phyloP scores from a whole-genome alignment of 2,797 vertebrate genomes.

The Amblyraja radiata region DNA sequence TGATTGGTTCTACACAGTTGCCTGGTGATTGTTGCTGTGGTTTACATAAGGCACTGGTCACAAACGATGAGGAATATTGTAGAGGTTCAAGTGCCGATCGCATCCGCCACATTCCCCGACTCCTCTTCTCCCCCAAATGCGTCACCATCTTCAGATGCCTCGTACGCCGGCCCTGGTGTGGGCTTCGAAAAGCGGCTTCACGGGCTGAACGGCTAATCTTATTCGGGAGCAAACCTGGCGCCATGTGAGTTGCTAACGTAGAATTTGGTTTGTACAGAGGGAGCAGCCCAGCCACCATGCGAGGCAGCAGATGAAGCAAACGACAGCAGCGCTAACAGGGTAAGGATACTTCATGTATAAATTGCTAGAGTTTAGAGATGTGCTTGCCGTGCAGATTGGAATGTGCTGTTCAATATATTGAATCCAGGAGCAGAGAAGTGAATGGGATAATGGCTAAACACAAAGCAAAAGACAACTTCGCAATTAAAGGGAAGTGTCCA shows the following conservation, averaged over 20 bases:
- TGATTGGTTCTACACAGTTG: constrained; percentile 49
- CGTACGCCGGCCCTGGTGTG: neutral
- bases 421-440: too few species aligned
- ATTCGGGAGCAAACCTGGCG: neutral
- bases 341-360: neutral
- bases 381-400: neutral
- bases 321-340: neutral
- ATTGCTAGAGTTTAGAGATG: too few species aligned
- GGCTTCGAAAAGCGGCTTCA: neutral
- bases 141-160: neutral
- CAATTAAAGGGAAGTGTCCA: too few species aligned
- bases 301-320: neutral
- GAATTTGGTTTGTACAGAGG: neutral
- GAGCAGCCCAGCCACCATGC: too few species aligned
- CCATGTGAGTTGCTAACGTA: neutral
- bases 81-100: neutral
- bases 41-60: constrained; percentile 45
- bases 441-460: too few species aligned
- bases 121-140: neutral
- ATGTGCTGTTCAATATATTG: neutral
- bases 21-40: constrained; percentile 52
- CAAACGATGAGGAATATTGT: constrained; percentile 42
- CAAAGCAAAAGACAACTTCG: too few species aligned
- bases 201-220: neutral
- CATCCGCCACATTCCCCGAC: neutral